phyloP scores from a whole-genome alignment of 2,888 invertebrate species.

The Dastarcus helophoroides region DNA sequence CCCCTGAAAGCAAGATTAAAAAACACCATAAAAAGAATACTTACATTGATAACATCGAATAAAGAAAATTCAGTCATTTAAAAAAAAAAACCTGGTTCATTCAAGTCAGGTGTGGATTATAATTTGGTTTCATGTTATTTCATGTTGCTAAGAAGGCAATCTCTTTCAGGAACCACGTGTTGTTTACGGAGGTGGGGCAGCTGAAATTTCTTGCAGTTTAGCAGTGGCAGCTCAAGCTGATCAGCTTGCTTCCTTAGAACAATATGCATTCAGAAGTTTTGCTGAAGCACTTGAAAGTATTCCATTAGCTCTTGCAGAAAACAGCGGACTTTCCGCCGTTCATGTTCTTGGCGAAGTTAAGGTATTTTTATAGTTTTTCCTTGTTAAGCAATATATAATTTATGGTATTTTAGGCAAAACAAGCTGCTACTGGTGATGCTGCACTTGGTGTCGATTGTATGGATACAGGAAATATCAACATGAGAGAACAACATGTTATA shows the following conservation, averaged over 20 bases:
- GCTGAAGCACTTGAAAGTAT: conserved; percentile 92
- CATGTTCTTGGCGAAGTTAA: conserved; percentile 85
- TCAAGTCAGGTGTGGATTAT: too few relatives aligned
- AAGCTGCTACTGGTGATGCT: conserved; percentile 72
- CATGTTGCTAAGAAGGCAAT: neutral
- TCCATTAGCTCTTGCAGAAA: conserved; percentile 93
- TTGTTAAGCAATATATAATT: conserved; percentile 3
- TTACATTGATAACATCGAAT: too few relatives aligned
- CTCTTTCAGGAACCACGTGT: conserved; percentile 56
- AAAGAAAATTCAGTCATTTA: too few relatives aligned
- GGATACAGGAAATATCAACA: conserved; percentile 69
- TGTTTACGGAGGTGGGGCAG: conserved; percentile 96
- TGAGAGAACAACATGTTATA: conserved; percentile 90
- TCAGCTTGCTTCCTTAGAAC: conserved; percentile 79
- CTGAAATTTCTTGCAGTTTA: conserved; percentile 89
- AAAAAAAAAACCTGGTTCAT: too few relatives aligned
- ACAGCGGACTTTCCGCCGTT: conserved; percentile 88
- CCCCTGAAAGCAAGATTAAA: neutral
- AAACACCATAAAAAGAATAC: neutral
- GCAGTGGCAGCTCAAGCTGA: conserved; percentile 85
- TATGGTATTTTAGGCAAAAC: conserved; percentile 48
- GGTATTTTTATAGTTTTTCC: conserved; percentile 17
- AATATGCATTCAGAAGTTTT: conserved; percentile 93
- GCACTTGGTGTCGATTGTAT: conserved; percentile 93
- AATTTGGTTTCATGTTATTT: conserved; percentile 3